phyloP scores from a whole-genome alignment of 1,140 invertebrate genomes.

The Pseudomyrmex cubaensis region DNA sequence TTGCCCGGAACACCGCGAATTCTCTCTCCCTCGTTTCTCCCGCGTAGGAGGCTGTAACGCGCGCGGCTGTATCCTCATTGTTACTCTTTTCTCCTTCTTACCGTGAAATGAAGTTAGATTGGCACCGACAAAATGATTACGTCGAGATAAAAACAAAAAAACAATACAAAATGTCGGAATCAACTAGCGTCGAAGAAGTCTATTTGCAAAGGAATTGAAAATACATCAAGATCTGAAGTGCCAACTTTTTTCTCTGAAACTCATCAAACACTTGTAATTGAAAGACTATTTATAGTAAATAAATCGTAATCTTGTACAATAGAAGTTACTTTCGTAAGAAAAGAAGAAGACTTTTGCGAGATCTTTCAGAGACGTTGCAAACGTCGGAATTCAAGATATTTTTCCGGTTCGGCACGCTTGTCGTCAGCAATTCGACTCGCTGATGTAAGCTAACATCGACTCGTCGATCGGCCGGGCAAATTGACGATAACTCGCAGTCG shows the following conservation, averaged over 20 bases:
- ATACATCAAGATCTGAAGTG: not conserved
- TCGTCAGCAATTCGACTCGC: constrained; percentile 16
- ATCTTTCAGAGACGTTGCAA: not conserved
- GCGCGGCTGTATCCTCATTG: constrained; percentile 1
- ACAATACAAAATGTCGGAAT: not conserved
- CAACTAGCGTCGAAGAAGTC: not conserved
- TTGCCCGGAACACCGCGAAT: constrained; percentile 74
- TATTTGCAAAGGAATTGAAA: not conserved
- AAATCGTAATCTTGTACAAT: not conserved
- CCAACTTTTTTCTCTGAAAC: not conserved
- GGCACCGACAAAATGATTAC: constrained; percentile 26
- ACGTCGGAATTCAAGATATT: not conserved
- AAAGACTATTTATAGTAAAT: not conserved
- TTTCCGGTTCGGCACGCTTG: constrained; percentile 9
- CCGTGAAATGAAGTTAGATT: constrained; percentile 51
- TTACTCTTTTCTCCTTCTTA: constrained; percentile 6
- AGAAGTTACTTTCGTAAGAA: not conserved
- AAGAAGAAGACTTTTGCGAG: not conserved
- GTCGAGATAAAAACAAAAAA: constrained; percentile 2
- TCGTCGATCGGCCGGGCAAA: constrained; percentile 76
- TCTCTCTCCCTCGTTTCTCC: constrained; percentile 30
- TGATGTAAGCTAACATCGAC: constrained; percentile 19
- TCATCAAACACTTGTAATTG: not conserved
- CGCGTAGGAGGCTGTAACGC: constrained; percentile 24
- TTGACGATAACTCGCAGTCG: constrained; percentile 82